These are phyloP conservation scores for Sylvietta virens DNA, from an alignment of 2,113 vertebrate species.

Conservation along the genomic window DNA sequence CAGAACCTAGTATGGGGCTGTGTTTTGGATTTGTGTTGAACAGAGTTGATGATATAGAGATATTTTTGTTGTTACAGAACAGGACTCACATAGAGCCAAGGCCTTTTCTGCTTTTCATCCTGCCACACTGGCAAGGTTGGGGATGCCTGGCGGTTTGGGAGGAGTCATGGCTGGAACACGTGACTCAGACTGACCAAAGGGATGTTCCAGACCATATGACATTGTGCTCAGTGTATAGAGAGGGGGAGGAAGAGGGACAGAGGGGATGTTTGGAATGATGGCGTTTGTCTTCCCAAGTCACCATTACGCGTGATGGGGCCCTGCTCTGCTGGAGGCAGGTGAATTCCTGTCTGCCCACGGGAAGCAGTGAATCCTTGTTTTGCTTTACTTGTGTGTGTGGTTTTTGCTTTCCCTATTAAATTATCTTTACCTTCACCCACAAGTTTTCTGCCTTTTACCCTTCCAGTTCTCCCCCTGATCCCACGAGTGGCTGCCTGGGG, in stretches of 20 bases:
- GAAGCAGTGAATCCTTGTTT: no score
- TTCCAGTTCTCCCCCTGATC: background rate
- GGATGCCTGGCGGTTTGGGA: background rate
- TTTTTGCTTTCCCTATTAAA: background rate
- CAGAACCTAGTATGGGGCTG: background rate
- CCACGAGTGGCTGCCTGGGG: background rate
- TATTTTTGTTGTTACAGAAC: background rate
- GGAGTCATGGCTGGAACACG: background rate
- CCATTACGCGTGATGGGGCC: accelerated
- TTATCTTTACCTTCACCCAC: background rate
- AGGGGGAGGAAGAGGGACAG: no score
- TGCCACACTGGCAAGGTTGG: background rate
- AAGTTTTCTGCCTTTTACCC: background rate
- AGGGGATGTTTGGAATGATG: background rate
- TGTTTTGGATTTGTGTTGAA: background rate
- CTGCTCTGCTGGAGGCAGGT: background rate
- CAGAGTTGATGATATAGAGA: background rate
- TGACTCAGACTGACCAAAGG: background rate
- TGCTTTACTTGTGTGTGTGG: background rate
- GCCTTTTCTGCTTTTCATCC: background rate
- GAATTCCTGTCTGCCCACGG: background rate
- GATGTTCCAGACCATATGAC: background rate
- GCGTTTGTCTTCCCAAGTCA: background rate
- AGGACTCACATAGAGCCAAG: background rate
- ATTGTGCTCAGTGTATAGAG: background rate